Evolutionary conservation across 2,888 invertebrate genomes (phyloP), one percentile per base, ranked within the genome.

Genomic region (Stenichneumon culpator): DNA sequence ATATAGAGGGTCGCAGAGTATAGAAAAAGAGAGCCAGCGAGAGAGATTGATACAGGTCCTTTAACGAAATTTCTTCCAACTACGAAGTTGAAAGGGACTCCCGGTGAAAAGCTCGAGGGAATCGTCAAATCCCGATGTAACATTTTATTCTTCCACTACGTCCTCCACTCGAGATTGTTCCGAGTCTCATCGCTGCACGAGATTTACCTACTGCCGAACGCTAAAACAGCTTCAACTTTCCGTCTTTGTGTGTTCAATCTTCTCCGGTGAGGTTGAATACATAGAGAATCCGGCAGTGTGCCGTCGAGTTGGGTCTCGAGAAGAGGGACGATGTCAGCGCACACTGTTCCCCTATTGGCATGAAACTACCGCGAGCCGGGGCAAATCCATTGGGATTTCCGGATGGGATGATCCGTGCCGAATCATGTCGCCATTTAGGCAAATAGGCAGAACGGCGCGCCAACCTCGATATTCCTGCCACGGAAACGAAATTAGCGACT

Each of bases 21-120:
- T 1, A 28, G 36, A 28, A n/a, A 63, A 67, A 14, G 65, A 36
- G 52, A 75, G 36, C 16, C 19, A 44, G 9, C 67, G 47, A 32
- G 25, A 63, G 25, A 63, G 65, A 67, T 67, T 44, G 60, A 78
- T 39, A 54, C 14, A 77, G 6, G 79, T 74, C 22, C 75, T 36
- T 44, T 72, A 80, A 77, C 74, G 52, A 80, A 83, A 83, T 83
- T 83, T 79, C 67, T 63, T 75, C 70, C 25, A 80, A 79, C 79
- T 70, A 83, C 25, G 36, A 75, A 80, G 83, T 80, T 83, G 80
- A 80, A 83, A 72, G 54, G 75, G 70, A 72, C 75, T 69, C 83
- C 65, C 28, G 80, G 75, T 75, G 2, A 77, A 60, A 80, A 79
- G 83, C 70, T 72, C 67, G 63, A 65, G 75, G 47, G 65, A 60